Percentiles rank a stretch among this genome's conserved stretches.
These are phyloP conservation scores for Sycobia sp. DNA, from an alignment of 1,140 invertebrate genomes.

Conservation along the genomic window DNA sequence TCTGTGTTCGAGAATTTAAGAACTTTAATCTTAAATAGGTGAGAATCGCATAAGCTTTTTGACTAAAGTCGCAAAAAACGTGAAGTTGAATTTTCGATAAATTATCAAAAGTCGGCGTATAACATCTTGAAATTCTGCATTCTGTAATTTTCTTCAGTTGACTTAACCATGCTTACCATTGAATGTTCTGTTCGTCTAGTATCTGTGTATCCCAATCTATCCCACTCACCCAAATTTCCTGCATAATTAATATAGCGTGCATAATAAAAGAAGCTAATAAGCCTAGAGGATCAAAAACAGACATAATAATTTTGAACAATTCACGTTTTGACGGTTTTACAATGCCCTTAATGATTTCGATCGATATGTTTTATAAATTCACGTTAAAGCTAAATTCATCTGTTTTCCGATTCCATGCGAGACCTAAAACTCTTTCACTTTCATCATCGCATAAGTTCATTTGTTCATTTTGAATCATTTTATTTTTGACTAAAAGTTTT, in stretches of 20 bases:
- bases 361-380: neutral
- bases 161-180: too few relatives aligned
- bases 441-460: neutral
- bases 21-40: too few relatives aligned
- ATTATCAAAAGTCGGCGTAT: too few relatives aligned
- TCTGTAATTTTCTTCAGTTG: too few relatives aligned
- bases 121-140: too few relatives aligned
- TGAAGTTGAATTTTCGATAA: too few relatives aligned
- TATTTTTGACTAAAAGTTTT: too few relatives aligned
- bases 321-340: slow-evolving; percentile 35
- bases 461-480: neutral
- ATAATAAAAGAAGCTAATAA: slow-evolving; percentile 40
- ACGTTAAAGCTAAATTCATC: slow-evolving; percentile 10
- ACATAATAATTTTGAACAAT: slow-evolving; percentile 35
- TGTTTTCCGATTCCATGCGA: neutral
- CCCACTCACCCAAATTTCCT: slow-evolving; percentile 40
- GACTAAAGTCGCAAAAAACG: too few relatives aligned
- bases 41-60: too few relatives aligned
- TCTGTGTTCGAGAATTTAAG: too few relatives aligned
- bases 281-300: too few relatives aligned
- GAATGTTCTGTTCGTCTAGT: too few relatives aligned
- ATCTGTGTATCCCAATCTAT: slow-evolving; percentile 55
- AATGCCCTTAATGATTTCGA: neutral
- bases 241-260: slow-evolving; percentile 42
- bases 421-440: neutral